Conservation (phyloP, 2,888 invertebrate species). For the Druceiella hillmani region DNA sequence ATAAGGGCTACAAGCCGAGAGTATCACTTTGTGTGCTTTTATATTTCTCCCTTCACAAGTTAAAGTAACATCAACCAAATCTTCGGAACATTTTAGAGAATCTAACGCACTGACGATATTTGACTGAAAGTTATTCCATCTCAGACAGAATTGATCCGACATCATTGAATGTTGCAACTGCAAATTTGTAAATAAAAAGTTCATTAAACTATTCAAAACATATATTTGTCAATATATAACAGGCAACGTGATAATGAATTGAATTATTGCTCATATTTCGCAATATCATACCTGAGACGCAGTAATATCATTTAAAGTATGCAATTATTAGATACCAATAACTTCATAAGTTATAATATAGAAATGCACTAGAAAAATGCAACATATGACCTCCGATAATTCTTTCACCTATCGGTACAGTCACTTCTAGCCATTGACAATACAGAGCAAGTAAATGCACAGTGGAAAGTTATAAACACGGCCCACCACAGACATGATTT, state of each 20-base stretch:
- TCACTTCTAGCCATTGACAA: too few species aligned
- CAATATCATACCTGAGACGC: too few species aligned
- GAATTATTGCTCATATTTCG: too few species aligned
- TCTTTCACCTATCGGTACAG: slow-evolving; percentile 39
- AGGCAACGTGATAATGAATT: too few species aligned
- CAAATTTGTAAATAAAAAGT: too few species aligned
- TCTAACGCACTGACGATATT: slow-evolving; percentile 66
- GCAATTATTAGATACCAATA: slow-evolving; percentile 14
- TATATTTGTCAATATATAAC: too few species aligned
- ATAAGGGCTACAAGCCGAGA: slow-evolving; percentile 71
- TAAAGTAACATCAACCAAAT: slow-evolving; percentile 67
- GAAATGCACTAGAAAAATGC: slow-evolving; percentile 48
- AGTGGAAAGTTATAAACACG: too few species aligned
- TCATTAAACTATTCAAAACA: too few species aligned
- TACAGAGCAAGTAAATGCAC: too few species aligned
- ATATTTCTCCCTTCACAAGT: slow-evolving; percentile 67
- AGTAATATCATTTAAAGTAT: too few species aligned
- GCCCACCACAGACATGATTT: too few species aligned
- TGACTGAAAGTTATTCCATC: slow-evolving; percentile 70
- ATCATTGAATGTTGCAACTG: slow-evolving; percentile 35
- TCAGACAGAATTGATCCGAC: slow-evolving; percentile 66
- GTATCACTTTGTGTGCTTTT: slow-evolving; percentile 69
- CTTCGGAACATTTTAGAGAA: slow-evolving; percentile 62
- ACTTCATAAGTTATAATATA: slow-evolving; percentile 19
- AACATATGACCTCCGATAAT: slow-evolving; percentile 48